A percentile compares a stretch with the other conserved stretches of the same genome.
Evolutionary conservation across 2,113 vertebrate genomes (phyloP).

Genomic region (Dolichotis patagonum): DNA sequence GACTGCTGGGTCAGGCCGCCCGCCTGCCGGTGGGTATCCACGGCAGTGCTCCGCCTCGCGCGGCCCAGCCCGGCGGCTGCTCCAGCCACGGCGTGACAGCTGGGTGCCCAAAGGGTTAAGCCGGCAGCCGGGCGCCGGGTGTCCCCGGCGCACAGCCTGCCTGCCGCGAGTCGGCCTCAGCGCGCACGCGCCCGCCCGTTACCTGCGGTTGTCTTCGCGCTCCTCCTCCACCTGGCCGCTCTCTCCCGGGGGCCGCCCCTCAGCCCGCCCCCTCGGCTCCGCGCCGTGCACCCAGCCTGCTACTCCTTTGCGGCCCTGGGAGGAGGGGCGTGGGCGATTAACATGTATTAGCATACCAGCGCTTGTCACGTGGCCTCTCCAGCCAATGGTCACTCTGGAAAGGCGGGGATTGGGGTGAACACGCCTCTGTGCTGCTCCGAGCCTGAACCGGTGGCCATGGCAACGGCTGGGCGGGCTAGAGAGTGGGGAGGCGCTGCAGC

Average conservation of each 20-base stretch:
- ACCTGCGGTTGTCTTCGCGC: constrained; percentile 73
- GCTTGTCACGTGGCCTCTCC: constrained; percentile 73
- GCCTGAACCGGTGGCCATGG: constrained; percentile 79
- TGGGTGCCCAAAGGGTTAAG: constrained; percentile 80
- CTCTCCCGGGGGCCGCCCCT: constrained; percentile 82
- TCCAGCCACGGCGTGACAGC: constrained; percentile 71
- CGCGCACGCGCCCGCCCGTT: constrained; percentile 76
- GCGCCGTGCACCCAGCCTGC: constrained; percentile 76
- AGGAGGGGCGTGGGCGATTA: constrained; percentile 77
- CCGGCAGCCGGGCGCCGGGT: constrained; percentile 34
- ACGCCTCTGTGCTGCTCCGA: constrained; percentile 61
- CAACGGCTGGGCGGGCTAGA: constrained; percentile 64
- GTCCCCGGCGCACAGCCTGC: constrained; percentile 26
- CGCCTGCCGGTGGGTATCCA: constrained; percentile 48
- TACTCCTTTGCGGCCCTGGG: constrained; percentile 40
- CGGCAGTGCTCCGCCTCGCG: constrained; percentile 38
- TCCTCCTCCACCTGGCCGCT: constrained; percentile 83
- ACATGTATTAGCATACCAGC: constrained; percentile 85
- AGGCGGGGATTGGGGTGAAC: constrained; percentile 56
- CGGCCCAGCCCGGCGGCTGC: neutral
- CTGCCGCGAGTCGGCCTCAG: constrained; percentile 54
- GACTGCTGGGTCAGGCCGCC: constrained; percentile 30
- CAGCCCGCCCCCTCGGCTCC: constrained; percentile 81
- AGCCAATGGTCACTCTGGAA: constrained; percentile 76
- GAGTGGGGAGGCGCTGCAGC: neutral